Base-by-base conservation (phyloP, 2,888 invertebrate species). In the Sarcophaga rosellei region DNA sequence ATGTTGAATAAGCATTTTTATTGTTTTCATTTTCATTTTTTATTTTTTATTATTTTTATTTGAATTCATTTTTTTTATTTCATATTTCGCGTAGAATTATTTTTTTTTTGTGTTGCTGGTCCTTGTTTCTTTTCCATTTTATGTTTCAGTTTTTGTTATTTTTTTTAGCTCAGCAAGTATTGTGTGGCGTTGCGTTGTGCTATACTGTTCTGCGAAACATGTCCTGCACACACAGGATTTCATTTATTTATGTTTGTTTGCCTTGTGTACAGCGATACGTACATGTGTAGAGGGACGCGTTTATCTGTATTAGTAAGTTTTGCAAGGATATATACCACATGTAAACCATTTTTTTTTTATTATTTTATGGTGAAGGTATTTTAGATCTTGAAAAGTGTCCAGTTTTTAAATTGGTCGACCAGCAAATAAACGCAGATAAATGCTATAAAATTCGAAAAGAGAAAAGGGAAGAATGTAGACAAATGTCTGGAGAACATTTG, bases 1-100 rank as follows among this genome's bases (percentile, higher is more conserved):
- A 68, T 77, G 82, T 73, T 77, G 82, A 77, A 73, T 82, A 82
- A 82, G 77, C 82, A 77, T 77, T 82, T 82, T 75, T 75, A 66
- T 66, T 75, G 53, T 35, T 65, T 35, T 35, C 17, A 66, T 76
- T 75, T 75, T 65, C 8, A 35, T 57, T 59, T 76, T 78, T 35
- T 15, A 17, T 63, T 15, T 20, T 53, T 53, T 75, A 66, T 69
- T 68, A 74, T 68, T 74, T 81, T 74, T 81, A 62, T 75, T 75
- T 81, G 74, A 62, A 80, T 57, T 61, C 25, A 25, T 74, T 74
- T 63, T 62, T 81, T 68, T 78, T 74, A n/a, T 25, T 44, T 20
- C 61, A 73, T 61, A 59, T 73, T 76, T 20, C 81, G 70, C 81
- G 76, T n/a, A 44, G 53, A n/a, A n/a, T n/a, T 53, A 61, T 45